Conservation (phyloP, 2,797 vertebrate species). For the Takifugu rubripes region DNA sequence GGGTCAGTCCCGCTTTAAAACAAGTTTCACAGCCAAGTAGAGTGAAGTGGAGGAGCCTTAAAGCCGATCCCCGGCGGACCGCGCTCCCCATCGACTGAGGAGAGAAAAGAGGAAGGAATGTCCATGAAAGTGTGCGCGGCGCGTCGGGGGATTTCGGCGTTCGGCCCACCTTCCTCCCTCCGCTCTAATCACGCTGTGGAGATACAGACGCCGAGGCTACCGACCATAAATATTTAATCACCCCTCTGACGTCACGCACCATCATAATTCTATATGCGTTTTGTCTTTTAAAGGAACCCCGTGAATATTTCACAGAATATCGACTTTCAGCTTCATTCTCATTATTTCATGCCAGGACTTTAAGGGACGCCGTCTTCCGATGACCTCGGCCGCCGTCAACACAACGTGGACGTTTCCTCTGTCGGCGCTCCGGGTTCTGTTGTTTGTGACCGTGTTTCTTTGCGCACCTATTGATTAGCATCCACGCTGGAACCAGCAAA, state of each 20-base stretch:
- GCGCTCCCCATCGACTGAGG: neutral
- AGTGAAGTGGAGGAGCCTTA: conserved; percentile 17
- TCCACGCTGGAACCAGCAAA: too few species aligned
- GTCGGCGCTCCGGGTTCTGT: too few species aligned
- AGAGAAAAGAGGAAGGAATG: conserved; percentile 23
- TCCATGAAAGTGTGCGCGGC: conserved; percentile 29
- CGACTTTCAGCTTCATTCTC: too few species aligned
- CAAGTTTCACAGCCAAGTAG: conserved; percentile 35
- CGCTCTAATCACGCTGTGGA: conserved; percentile 63
- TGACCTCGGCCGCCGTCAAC: too few species aligned
- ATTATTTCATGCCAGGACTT: too few species aligned
- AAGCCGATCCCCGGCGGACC: conserved; percentile 21
- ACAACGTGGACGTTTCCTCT: too few species aligned
- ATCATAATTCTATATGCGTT: conserved; percentile 67
- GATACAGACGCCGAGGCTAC: conserved; percentile 40
- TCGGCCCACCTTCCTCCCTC: conserved; percentile 42
- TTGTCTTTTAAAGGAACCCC: conserved; percentile 63
- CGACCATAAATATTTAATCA: conserved; percentile 78
- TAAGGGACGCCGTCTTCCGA: too few species aligned
- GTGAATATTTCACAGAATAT: neutral
- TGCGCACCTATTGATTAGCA: too few species aligned
- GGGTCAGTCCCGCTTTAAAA: conserved; percentile 5
- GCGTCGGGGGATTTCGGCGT: conserved; percentile 14
- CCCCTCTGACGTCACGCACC: conserved; percentile 81
- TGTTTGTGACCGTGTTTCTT: too few species aligned